A percentile compares a stretch with the other conserved stretches of the same genome.
Evolutionary conservation across 2,113 vertebrate species (phyloP).

Genomic region (Polyodon spathula): DNA sequence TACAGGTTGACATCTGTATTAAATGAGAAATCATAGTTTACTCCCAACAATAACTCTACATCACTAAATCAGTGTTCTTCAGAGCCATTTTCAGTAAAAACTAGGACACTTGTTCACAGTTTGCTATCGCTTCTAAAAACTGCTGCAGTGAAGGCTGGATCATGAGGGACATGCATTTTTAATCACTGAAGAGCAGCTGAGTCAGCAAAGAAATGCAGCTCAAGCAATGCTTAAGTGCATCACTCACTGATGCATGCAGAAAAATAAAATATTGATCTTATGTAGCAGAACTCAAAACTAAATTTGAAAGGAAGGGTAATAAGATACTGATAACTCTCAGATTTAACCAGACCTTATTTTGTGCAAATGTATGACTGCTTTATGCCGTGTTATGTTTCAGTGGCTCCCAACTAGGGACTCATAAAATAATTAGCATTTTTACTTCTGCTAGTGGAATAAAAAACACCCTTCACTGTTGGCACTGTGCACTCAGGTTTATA

Average conservation of each 20-base stretch:
- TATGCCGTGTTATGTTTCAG: too few relatives aligned
- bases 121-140: slow-evolving; percentile 21
- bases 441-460: too few relatives aligned
- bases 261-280: slow-evolving; percentile 38
- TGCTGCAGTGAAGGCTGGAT: slow-evolving; percentile 45
- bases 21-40: too few relatives aligned
- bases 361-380: not conserved
- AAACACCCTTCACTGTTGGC: too few relatives aligned
- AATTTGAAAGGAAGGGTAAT: not conserved
- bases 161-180: slow-evolving; percentile 22
- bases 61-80: not conserved
- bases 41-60: too few relatives aligned
- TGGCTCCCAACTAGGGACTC: too few relatives aligned
- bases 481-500: too few relatives aligned
- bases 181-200: slow-evolving; percentile 46
- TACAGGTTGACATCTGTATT: too few relatives aligned
- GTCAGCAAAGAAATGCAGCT: slow-evolving; percentile 33
- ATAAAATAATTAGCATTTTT: too few relatives aligned
- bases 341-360: slow-evolving; percentile 5
- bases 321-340: slow-evolving; percentile 26
- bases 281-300: not conserved
- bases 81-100: not conserved
- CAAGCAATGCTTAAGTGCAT: slow-evolving; percentile 14
- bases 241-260: slow-evolving; percentile 32
- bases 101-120: not conserved